Percentiles rank a stretch among this genome's conserved stretches.
phyloP scores from a whole-genome alignment of 1,140 invertebrate genomes.

The Cardiocondyla obscurior region DNA sequence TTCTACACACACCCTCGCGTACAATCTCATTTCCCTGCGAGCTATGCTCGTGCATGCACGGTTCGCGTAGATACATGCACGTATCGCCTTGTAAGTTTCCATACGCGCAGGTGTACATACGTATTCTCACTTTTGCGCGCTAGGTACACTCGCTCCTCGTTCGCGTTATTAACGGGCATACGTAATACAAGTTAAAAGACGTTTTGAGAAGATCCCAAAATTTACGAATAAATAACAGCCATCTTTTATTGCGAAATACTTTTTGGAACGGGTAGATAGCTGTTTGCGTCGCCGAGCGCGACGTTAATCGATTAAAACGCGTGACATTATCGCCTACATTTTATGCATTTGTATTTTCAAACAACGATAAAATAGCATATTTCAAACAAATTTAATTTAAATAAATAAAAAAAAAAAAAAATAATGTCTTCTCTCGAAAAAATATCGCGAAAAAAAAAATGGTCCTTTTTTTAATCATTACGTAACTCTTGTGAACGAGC shows the following conservation, averaged over 20 bases:
- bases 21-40: background rate
- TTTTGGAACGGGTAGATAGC: background rate
- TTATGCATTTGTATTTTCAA: too few species aligned
- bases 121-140: constrained; percentile 11
- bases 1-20: background rate
- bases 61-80: too few species aligned
- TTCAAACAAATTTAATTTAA: background rate
- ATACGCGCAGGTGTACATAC: background rate
- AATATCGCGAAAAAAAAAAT: background rate
- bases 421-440: too few species aligned
- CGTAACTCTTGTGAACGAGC: background rate
- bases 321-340: too few species aligned
- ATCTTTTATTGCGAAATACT: too few species aligned
- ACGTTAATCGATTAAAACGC: background rate
- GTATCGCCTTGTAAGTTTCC: background rate
- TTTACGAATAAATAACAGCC: too few species aligned
- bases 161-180: background rate
- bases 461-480: background rate
- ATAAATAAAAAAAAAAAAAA: too few species aligned
- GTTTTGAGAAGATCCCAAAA: background rate
- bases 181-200: background rate
- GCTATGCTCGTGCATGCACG: background rate
- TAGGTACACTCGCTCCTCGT: background rate
- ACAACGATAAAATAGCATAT: too few species aligned
- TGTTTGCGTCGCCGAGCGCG: background rate